Evolutionary conservation across 2,113 vertebrate genomes (phyloP).

Genomic region (Ancistrus triradiatus): DNA sequence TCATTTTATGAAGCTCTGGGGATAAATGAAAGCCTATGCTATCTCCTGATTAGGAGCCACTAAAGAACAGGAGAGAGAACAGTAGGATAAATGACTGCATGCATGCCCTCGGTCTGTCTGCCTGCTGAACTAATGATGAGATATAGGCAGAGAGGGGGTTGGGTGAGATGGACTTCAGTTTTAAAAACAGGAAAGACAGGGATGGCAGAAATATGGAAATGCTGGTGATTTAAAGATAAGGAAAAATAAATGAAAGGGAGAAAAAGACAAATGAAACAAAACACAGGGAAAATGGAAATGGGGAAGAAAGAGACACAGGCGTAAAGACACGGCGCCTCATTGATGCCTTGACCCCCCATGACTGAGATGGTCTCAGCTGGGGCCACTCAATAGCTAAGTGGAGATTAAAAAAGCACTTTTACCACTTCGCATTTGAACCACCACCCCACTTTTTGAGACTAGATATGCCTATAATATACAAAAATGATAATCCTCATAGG

Average conservation of each 20-base stretch:
- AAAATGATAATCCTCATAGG: neutral
- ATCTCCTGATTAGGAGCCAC: constrained; percentile 63
- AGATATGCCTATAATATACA: neutral
- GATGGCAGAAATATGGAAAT: constrained; percentile 12
- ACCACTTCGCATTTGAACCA: constrained; percentile 2
- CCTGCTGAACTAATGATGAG: constrained; percentile 59
- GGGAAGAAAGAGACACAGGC: no score
- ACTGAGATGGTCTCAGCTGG: constrained; percentile 10
- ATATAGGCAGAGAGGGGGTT: constrained; percentile 50
- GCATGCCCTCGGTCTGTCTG: constrained; percentile 57
- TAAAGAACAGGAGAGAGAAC: constrained; percentile 50
- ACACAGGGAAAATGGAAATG: neutral
- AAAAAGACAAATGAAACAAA: constrained; percentile 3
- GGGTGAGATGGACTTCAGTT: neutral
- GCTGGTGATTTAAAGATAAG: constrained; percentile 45
- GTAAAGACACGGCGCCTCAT: no score
- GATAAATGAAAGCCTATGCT: constrained; percentile 66
- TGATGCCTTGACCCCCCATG: constrained; percentile 23
- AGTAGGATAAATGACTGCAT: constrained; percentile 48
- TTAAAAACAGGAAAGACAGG: constrained; percentile 33
- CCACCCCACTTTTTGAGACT: neutral
- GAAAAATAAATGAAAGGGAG: neutral
- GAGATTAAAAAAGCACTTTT: constrained; percentile 2
- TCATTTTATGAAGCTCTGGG: constrained; percentile 75
- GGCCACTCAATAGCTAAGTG: neutral